Evolutionary conservation across 2,888 invertebrate species (phyloP), one percentile per base, ranked within the genome.

Genomic region (Barypeithes pellucidus): DNA sequence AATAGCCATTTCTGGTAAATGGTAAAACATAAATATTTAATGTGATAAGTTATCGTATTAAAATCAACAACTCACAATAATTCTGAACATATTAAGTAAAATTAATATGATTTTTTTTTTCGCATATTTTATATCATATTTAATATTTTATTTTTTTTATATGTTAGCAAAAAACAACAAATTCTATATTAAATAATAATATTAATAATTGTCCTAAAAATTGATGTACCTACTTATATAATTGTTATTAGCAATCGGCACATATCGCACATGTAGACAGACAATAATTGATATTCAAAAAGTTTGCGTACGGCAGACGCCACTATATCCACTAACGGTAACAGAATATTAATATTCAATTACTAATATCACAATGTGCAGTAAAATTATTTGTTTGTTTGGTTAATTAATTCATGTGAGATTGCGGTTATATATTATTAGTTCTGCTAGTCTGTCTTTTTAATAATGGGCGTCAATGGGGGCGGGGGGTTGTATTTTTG

Each of bases 261-360:
- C 22, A 50, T 52, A 41, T 29, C 11, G 22, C 62, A 69, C 60
- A 69, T 61, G 68, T 68, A 36, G 59, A 16, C 45, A 36, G 59
- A 16, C 45, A 20, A 39, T 62, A 62, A 69, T 62, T 61, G 24
- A 50, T 62, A 69, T 62, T 62, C 61, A 16, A 61, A 50, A 39
- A 69, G 52, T 62, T 61, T 69, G 61, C 68, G 45, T 62, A 62
- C 47, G 39, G 41, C 52, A 69, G 68, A 69, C 68, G 68, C 68
- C 68, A 52, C 68, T 60, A 24, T 20, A 39, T 69, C 61, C 61
- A 61, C 20, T 22, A 36, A 50, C 61, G 11, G 61, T 50, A 29
- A 9, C 36, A 39, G 61, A 52, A 61, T 69, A 67, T 29, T 57
- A 57, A 57, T 57, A 57, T 57, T 29, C 54, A 57, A 18, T 57